A percentile compares a stretch with the other conserved stretches of the same genome.
Evolutionary conservation across 2,888 invertebrate genomes (phyloP).

Genomic region (Trichopria drosophilae): DNA sequence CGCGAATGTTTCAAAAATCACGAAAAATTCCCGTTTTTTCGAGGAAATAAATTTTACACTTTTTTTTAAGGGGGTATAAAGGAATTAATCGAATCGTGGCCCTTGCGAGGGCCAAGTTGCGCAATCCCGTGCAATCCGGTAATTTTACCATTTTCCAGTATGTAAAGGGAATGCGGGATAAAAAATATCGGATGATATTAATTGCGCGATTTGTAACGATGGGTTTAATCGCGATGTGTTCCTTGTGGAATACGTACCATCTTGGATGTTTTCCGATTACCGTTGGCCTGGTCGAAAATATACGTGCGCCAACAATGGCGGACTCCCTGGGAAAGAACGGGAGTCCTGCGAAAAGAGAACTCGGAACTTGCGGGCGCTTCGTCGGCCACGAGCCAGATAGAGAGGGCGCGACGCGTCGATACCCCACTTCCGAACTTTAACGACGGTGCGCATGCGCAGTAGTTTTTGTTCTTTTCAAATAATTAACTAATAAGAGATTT

Average conservation of each 20-base stretch:
- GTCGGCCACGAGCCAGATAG: neutral
- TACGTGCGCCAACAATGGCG: slow-evolving; percentile 85
- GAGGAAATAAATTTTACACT: too few species aligned
- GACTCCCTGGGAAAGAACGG: slow-evolving; percentile 76
- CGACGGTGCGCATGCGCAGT: too few species aligned
- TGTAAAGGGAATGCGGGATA: slow-evolving; percentile 19
- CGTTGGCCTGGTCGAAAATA: slow-evolving; percentile 70
- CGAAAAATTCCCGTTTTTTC: too few species aligned
- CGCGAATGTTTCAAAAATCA: too few species aligned
- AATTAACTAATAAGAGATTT: too few species aligned
- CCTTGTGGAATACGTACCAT: slow-evolving; percentile 67
- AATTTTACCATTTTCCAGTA: slow-evolving; percentile 38
- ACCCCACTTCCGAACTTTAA: too few species aligned
- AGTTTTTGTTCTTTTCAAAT: too few species aligned
- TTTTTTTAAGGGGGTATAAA: too few species aligned
- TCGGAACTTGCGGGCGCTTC: slow-evolving; percentile 13
- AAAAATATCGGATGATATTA: slow-evolving; percentile 45
- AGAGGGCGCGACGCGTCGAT: neutral
- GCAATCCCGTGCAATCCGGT: slow-evolving; percentile 52
- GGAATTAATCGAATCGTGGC: too few species aligned
- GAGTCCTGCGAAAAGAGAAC: slow-evolving; percentile 37
- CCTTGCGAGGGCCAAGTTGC: slow-evolving; percentile 44
- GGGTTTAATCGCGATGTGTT: slow-evolving; percentile 21
- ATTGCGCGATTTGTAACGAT: slow-evolving; percentile 29
- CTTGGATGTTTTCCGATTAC: slow-evolving; percentile 82